phyloP scores from a whole-genome alignment of 2,888 invertebrate genomes.

The Diabrotica balteata region DNA sequence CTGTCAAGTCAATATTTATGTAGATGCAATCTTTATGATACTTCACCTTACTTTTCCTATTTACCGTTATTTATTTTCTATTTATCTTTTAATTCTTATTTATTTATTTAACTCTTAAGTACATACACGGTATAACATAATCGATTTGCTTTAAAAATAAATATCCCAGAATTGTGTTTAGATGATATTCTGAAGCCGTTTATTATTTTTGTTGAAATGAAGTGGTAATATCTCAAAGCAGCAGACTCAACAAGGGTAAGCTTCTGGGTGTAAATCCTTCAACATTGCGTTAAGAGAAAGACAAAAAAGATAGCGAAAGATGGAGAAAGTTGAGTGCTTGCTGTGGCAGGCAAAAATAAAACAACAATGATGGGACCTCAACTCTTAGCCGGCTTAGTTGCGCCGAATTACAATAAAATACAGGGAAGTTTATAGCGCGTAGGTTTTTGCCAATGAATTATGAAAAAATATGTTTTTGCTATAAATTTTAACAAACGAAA shows the following conservation, averaged over 20 bases:
- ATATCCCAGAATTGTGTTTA: neutral
- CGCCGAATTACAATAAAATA: neutral
- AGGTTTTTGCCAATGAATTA: too few relatives aligned
- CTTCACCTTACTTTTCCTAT: too few relatives aligned
- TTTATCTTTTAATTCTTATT: too few relatives aligned
- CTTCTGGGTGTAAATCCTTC: slow-evolving; percentile 19
- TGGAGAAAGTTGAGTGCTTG: slow-evolving; percentile 9
- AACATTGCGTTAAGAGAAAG: slow-evolving; percentile 1
- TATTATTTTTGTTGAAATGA: slow-evolving; percentile 16
- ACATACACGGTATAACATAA: too few relatives aligned
- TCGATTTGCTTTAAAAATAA: too few relatives aligned
- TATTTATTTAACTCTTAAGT: too few relatives aligned
- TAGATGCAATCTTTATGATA: too few relatives aligned
- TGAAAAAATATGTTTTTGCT: too few relatives aligned
- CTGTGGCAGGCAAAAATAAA: slow-evolving; percentile 12
- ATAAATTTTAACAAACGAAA: too few relatives aligned
- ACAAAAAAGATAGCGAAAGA: neutral
- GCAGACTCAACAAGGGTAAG: slow-evolving; percentile 13
- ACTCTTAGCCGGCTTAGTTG: neutral
- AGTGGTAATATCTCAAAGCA: slow-evolving; percentile 16
- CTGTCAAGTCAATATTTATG: too few relatives aligned
- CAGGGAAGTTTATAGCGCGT: neutral
- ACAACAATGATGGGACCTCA: slow-evolving; percentile 6
- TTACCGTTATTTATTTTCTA: too few relatives aligned
- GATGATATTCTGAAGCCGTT: slow-evolving; percentile 10